Conservation (phyloP, 2,113 vertebrate genomes). For the Narcine bancroftii region DNA sequence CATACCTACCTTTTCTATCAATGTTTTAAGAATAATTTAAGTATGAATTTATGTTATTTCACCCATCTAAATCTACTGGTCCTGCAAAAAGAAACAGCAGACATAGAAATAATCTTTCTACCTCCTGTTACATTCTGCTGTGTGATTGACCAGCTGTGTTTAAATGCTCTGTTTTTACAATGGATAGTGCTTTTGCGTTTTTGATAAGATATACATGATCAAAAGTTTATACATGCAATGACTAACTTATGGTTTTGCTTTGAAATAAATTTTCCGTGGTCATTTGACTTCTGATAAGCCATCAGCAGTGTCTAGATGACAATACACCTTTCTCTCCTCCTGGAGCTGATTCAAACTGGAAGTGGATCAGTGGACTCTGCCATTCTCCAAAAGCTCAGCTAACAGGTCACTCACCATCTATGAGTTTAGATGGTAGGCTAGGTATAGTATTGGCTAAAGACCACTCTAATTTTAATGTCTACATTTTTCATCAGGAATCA, state of each 20-base stretch:
- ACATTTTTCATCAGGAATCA: neutral
- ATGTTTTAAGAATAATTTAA: neutral
- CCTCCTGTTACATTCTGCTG: neutral
- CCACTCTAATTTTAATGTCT: neutral
- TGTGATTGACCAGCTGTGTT: neutral
- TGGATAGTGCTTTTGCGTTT: neutral
- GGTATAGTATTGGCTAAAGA: neutral
- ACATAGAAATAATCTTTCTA: neutral
- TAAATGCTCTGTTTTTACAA: neutral
- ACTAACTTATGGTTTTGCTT: neutral
- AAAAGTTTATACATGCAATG: neutral
- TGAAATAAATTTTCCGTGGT: neutral
- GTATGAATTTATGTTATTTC: neutral
- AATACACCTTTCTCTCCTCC: neutral
- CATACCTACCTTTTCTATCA: conserved; percentile 7
- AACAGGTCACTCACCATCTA: neutral
- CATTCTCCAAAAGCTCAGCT: neutral
- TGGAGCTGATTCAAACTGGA: neutral
- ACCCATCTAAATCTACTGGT: neutral
- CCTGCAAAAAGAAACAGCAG: neutral
- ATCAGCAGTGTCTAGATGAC: neutral
- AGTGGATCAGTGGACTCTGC: neutral
- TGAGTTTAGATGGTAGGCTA: neutral
- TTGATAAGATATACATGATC: neutral
- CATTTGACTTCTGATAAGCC: neutral